These are phyloP conservation scores for Manis javanica DNA, from an alignment of 2,797 vertebrate species.

Conservation along the genomic window DNA sequence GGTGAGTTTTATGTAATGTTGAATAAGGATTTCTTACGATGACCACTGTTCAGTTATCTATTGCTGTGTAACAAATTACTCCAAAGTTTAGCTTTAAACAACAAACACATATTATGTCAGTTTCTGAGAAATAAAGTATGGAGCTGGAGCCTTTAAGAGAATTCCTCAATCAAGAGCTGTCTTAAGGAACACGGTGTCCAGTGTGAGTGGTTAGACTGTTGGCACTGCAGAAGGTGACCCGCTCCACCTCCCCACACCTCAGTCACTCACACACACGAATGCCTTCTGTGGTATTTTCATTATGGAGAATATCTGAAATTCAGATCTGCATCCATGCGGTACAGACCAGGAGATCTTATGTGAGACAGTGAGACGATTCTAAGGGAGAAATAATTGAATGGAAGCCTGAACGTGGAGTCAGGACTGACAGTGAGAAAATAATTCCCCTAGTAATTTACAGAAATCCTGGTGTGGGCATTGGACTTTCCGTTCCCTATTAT, in stretches of 20 bases:
- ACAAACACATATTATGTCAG: accelerated
- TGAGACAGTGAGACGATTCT: not conserved
- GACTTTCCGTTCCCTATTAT: constrained; percentile 2
- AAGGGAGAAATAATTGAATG: not conserved
- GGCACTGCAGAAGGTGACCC: not conserved
- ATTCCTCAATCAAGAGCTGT: not conserved
- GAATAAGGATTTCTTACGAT: not conserved
- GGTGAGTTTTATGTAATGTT: not conserved
- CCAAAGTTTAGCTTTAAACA: not conserved
- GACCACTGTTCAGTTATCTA: not conserved
- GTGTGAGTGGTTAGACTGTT: not conserved
- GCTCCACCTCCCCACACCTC: not conserved
- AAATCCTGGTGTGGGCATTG: constrained; percentile 23
- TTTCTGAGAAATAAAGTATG: not conserved
- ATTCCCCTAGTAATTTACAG: not conserved
- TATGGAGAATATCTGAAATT: constrained; percentile 44
- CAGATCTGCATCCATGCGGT: not conserved
- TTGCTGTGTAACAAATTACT: not conserved
- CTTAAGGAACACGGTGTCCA: not conserved
- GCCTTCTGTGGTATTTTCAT: not conserved
- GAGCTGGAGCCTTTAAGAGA: not conserved
- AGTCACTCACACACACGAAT: not conserved
- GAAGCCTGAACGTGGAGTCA: not conserved
- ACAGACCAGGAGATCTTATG: not conserved
- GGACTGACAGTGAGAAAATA: constrained; percentile 17